phyloP scores from a whole-genome alignment of 1,140 invertebrate species.

The Orchesella cincta region DNA sequence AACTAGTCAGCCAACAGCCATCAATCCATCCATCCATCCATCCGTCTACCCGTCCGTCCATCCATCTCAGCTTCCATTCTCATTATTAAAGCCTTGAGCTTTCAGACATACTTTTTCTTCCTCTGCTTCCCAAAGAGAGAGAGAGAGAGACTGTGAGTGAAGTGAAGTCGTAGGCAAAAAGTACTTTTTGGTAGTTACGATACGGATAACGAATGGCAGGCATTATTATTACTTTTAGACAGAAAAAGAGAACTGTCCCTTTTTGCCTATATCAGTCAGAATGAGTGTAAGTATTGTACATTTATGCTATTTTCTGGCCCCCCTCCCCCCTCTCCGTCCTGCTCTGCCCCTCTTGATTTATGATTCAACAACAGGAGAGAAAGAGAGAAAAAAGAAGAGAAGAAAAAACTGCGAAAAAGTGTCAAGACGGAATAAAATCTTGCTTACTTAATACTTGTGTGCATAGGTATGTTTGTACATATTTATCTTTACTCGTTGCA shows the following conservation, averaged over 20 bases:
- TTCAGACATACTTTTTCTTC: neutral
- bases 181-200: neutral
- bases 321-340: too few relatives aligned
- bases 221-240: slow-evolving; percentile 27
- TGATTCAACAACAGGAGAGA: slow-evolving; percentile 16
- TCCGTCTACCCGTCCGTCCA: slow-evolving; percentile 26
- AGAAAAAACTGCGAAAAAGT: slow-evolving; percentile 27
- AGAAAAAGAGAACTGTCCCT: slow-evolving; percentile 24
- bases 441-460: slow-evolving; percentile 26
- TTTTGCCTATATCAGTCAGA: neutral
- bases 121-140: neutral
- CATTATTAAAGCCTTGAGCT: slow-evolving; percentile 29
- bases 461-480: too few relatives aligned
- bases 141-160: neutral
- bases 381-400: neutral
- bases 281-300: neutral
- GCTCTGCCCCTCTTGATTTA: slow-evolving; percentile 25
- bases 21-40: slow-evolving; percentile 32
- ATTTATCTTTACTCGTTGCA: too few relatives aligned
- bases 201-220: slow-evolving; percentile 26
- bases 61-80: slow-evolving; percentile 33
- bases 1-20: slow-evolving; percentile 26
- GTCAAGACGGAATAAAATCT: slow-evolving; percentile 20
- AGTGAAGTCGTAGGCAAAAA: neutral
- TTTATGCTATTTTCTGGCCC: slow-evolving; percentile 12